Base-by-base conservation (phyloP, 2,888 invertebrate genomes). In the Cryptocephalus moraei region DNA sequence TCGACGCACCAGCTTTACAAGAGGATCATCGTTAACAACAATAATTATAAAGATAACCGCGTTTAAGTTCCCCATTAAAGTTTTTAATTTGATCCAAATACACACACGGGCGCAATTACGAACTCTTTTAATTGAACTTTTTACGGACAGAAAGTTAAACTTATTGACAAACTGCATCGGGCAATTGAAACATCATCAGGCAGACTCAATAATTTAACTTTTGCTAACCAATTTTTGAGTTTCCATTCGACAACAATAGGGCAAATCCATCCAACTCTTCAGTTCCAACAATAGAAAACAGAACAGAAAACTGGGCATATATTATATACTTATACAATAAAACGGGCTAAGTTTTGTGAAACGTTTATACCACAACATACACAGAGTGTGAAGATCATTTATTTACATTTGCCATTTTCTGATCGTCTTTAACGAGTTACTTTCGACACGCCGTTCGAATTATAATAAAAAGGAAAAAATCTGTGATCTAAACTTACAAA, bases 131-230 rank as follows among this genome's bases (percentile, higher is more conserved):
- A 47, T 49, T 39, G 31, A 39, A 44, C 43, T 46, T 46, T 39
- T 49, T 45, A 43, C 36, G 39, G 47, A 32, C 47, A 31, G 34
- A 40, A 49, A 56, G 61, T 62, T 63, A 62, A 62, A 62, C 51
- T 48, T 59, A 62, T 62, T 63, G 62, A 62, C 49, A 49, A 56
- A 49, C 57, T 60, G 64, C 62, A 59, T 65, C 65, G 65, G 65
- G 65, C 65, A 64, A 61, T 46, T 45, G 57, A 53, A 62, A 62
- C 62, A 63, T 59, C 61, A 54, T 44, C 41, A 55, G 56, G 62
- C 62, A 57, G 59, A 59, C 58, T 64, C 62, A 63, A 62, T 61
- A 57, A 54, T 61, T 62, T 62, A 60, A 62, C 61, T 60, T 57
- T 49, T 33, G 41, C 11, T 43, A n/a, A 40, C 43, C 33, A 34